These are phyloP conservation scores for Myocastor coypus DNA, from an alignment of 2,113 vertebrate genomes.

Conservation along the genomic window DNA sequence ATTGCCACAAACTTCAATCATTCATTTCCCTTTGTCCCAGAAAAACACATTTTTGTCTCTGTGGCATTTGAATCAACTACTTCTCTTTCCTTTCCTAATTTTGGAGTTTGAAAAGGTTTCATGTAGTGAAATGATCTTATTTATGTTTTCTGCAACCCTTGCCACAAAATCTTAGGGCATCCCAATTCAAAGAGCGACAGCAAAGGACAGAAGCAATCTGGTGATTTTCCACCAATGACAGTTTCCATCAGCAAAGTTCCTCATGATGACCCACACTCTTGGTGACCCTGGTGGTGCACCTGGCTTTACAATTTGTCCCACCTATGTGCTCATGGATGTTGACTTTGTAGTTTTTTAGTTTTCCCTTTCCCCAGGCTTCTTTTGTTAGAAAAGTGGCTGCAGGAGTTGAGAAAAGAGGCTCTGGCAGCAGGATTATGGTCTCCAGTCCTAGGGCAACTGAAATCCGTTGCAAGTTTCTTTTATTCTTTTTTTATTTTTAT, in stretches of 20 bases:
- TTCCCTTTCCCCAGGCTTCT: neutral
- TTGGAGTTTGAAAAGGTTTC: constrained; percentile 14
- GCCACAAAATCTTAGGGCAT: constrained; percentile 37
- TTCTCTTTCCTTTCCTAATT: constrained; percentile 40
- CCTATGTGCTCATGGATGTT: neutral
- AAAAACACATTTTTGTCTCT: constrained; percentile 55
- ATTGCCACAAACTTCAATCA: constrained; percentile 48
- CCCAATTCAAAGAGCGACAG: constrained; percentile 8
- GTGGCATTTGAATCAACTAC: constrained; percentile 52
- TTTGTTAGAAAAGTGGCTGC: neutral
- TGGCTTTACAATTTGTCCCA: neutral
- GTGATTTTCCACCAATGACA: constrained; percentile 42
- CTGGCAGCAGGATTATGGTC: neutral
- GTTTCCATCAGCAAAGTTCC: constrained; percentile 37
- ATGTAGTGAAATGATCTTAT: constrained; percentile 10
- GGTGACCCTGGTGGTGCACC: neutral
- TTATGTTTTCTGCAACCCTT: constrained; percentile 22
- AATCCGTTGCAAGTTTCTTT: neutral
- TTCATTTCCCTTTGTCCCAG: constrained; percentile 62
- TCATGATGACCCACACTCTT: neutral
- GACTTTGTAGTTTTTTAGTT: neutral
- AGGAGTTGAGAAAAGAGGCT: neutral
- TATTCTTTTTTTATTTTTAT: neutral
- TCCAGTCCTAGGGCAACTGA: constrained; percentile 2
- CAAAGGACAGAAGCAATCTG: neutral